Evolutionary conservation across 2,113 vertebrate species (phyloP).

Genomic region (Symphodus melops): DNA sequence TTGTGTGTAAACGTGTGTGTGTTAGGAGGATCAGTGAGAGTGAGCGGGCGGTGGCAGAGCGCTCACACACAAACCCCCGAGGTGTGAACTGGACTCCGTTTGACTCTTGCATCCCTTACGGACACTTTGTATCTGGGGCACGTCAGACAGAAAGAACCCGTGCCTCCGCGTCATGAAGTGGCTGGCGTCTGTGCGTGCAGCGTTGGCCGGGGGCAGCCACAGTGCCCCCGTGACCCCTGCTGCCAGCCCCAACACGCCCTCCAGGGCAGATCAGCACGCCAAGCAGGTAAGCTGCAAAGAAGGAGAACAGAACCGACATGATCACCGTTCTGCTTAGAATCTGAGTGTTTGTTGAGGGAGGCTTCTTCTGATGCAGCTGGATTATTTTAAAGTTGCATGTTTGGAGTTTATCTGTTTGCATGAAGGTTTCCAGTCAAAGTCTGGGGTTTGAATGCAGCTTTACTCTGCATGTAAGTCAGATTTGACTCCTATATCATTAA

Average conservation of each 20-base stretch:
- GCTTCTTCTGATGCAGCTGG: not conserved
- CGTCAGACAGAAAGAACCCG: not conserved
- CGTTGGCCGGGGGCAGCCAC: slow-evolving; percentile 63
- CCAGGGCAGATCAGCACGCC: slow-evolving; percentile 64
- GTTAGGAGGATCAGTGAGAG: slow-evolving; percentile 23
- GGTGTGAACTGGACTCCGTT: not conserved
- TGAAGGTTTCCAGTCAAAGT: slow-evolving; percentile 14
- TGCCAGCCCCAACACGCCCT: slow-evolving; percentile 69
- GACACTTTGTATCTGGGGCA: not conserved
- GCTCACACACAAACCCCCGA: slow-evolving; percentile 2
- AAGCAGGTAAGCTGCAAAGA: slow-evolving; percentile 75
- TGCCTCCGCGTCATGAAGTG: slow-evolving; percentile 73
- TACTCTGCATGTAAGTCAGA: not conserved
- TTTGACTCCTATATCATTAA: not conserved
- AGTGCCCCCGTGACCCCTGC: slow-evolving; percentile 73
- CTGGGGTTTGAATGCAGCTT: slow-evolving; percentile 27
- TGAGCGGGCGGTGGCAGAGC: not conserved
- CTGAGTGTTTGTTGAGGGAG: not conserved
- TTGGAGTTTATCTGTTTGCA: not conserved
- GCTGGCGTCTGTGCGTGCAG: slow-evolving; percentile 67
- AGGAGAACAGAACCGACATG: too few relatives aligned
- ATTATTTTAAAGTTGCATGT: not conserved
- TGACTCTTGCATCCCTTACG: not conserved
- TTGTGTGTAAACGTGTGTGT: slow-evolving; percentile 4
- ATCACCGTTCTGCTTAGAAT: too few relatives aligned